Base-by-base conservation (phyloP, 2,797 vertebrate genomes). In the Chaenodraco wilsoni region DNA sequence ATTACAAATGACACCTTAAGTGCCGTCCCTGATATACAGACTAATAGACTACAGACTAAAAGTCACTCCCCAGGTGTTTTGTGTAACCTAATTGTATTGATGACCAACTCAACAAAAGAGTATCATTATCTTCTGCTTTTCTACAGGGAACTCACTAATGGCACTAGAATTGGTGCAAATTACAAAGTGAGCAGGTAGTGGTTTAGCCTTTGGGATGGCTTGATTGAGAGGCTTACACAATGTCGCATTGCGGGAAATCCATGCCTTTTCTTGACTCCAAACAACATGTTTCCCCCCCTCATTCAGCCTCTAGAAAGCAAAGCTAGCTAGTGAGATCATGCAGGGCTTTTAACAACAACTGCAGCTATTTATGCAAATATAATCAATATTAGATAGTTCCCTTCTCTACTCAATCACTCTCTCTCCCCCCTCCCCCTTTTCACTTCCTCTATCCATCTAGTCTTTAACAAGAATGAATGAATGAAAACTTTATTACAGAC, bases 321-420 rank as follows among this genome's bases (percentile, higher is more conserved):
- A 72, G 56, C 74, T 48, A 86, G 80, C 74, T 69, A 82, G 79
- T 69, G 66, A 86, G 85, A 87, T 91, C 87, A 86, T 69, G 69
- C 60, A 68, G 66, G 83, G 69, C 76, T 84, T 89, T 83, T 82
- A 89, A 89, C 81, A 89, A 89, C 79, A 85, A 90, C 90, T 89
- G 87, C 82, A 63, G 81, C 85, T 81, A 79, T 91, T 91, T 88
- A 92, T 89, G 88, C 88, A 91, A 91, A 93, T 90, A 88, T 59
- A 87, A 90, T 92, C 91, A 88, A 93, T 93, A 91, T 87, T 85
- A 84, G 82, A 88, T 88, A 81, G 82, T 81, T 65, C 56, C 37
- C 33, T 45, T 83, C 70, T 69, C 59, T 37, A 75, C 50, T 23
- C 43, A 60, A 72, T 37, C 33, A 75, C 50, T 23, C 43, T 57